These are phyloP conservation scores for Morinoia aosen DNA, from an alignment of 2,888 invertebrate genomes.

Conservation along the genomic window DNA sequence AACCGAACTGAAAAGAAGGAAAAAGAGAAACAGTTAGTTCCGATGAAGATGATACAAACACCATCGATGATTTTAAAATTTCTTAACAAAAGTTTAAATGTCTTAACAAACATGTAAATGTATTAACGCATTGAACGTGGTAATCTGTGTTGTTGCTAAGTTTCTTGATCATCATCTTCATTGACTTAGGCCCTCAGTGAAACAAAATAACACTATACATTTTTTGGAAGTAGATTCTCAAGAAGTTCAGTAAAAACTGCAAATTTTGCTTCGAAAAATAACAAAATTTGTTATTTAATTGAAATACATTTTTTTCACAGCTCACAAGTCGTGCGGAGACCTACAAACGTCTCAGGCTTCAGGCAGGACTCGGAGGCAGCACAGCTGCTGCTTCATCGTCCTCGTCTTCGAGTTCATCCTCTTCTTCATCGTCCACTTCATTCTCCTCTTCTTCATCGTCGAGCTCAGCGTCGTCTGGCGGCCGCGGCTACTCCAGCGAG, in stretches of 20 bases:
- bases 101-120: too few relatives aligned
- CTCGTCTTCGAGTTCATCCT: not conserved
- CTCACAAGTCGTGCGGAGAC: constrained; percentile 23
- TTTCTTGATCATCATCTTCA: too few relatives aligned
- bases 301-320: not conserved
- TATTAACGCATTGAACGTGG: too few relatives aligned
- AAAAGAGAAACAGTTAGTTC: too few relatives aligned
- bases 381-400: constrained; percentile 45
- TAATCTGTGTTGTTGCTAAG: too few relatives aligned
- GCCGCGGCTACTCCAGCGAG: not conserved
- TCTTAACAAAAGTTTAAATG: too few relatives aligned
- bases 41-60: too few relatives aligned
- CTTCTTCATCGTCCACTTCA: not conserved
- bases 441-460: not conserved
- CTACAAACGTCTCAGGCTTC: constrained; percentile 42
- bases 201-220: too few relatives aligned
- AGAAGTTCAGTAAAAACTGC: not conserved
- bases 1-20: too few relatives aligned
- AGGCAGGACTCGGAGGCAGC: not conserved
- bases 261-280: too few relatives aligned
- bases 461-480: not conserved
- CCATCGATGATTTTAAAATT: too few relatives aligned
- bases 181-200: too few relatives aligned
- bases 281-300: not conserved
- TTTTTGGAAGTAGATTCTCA: not conserved